Percentiles rank a stretch among this genome's conserved stretches.
Evolutionary conservation across 1,140 invertebrate species (phyloP).

Genomic region (Diprion similis): DNA sequence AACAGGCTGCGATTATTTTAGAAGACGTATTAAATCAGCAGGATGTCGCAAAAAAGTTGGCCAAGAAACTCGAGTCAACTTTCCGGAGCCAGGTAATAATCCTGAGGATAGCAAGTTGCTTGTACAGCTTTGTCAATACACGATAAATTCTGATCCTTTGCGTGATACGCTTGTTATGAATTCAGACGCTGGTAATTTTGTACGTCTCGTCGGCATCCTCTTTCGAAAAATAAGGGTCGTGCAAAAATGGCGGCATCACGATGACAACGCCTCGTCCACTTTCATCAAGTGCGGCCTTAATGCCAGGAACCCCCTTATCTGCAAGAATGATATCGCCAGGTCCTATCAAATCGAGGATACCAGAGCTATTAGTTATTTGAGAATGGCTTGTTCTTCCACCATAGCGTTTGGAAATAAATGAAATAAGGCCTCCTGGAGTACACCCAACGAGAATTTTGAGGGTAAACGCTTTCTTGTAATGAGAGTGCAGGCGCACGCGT

Average conservation of each 20-base stretch:
- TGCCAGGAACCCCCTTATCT: constrained; percentile 40
- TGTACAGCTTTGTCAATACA: constrained; percentile 26
- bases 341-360: constrained; percentile 37
- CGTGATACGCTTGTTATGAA: constrained; percentile 43
- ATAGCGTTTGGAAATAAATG: constrained; percentile 16
- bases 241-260: constrained; percentile 35
- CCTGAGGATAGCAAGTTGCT: too few species aligned
- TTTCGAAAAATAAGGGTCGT: constrained; percentile 27
- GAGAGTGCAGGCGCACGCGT: constrained; percentile 11
- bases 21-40: too few species aligned
- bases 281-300: constrained; percentile 15
- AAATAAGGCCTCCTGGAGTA: constrained; percentile 16
- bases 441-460: constrained; percentile 18
- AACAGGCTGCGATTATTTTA: too few species aligned
- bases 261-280: constrained; percentile 20
- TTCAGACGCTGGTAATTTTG: constrained; percentile 37
- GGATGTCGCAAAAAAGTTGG: too few species aligned
- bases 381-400: constrained; percentile 18
- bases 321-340: constrained; percentile 40
- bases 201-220: constrained; percentile 35
- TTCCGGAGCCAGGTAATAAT: too few species aligned
- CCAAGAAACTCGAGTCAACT: too few species aligned
- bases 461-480: constrained; percentile 16
- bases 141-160: constrained; percentile 34
- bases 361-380: constrained; percentile 25